These are phyloP conservation scores for Hemibagrus wyckioides DNA, from an alignment of 2,113 vertebrate genomes.

Conservation along the genomic window DNA sequence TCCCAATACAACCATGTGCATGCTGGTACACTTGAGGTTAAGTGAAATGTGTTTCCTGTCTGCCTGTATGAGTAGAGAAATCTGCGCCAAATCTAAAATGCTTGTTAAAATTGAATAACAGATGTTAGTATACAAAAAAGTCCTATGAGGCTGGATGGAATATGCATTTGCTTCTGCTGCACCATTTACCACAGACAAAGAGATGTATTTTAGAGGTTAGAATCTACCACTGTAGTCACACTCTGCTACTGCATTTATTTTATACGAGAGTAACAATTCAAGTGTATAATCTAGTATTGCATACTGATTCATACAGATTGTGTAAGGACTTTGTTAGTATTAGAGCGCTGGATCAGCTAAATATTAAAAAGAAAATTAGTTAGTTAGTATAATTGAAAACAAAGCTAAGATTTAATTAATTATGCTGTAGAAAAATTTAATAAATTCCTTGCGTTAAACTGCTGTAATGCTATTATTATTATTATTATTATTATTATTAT, in stretches of 20 bases:
- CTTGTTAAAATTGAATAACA: conserved; percentile 9
- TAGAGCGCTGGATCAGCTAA: not conserved
- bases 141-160: not conserved
- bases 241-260: not conserved
- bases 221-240: not conserved
- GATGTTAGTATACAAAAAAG: not conserved
- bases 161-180: conserved; percentile 2
- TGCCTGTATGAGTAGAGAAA: not conserved
- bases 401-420: not conserved
- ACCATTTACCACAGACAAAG: not conserved
- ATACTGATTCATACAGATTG: not conserved
- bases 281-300: not conserved
- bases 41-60: conserved; percentile 54
- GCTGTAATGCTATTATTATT: not conserved
- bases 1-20: not conserved
- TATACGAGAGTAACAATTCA: not conserved
- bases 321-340: not conserved
- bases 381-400: not conserved
- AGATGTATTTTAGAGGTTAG: not conserved
- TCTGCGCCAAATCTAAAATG: not conserved
- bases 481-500: not conserved
- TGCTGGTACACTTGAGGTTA: not conserved
- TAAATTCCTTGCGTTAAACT: not conserved
- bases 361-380: not conserved
- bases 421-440: not conserved